Base-by-base conservation (phyloP, 2,113 vertebrate genomes). In the Nestor notabilis region DNA sequence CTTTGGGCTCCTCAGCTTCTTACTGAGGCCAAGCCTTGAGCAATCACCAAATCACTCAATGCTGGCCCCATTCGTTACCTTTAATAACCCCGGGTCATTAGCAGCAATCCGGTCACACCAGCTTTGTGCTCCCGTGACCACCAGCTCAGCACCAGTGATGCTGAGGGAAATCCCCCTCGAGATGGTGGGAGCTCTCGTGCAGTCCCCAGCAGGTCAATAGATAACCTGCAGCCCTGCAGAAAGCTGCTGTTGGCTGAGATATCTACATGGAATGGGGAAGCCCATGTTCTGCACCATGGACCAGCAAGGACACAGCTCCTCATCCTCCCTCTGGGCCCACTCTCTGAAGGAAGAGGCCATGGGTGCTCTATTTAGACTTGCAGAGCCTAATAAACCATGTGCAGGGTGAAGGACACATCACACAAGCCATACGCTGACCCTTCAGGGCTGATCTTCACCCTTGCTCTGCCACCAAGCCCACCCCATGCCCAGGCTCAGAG, bases 211-310 rank as follows among this genome's bases (percentile, higher is more conserved):
- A 60, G 50, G 21, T 35, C 53, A 55, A 16, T 37, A 63, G 56
- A 17, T 20, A 61, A 35, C 41, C 17, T 5, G 1, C 24, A 3
- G 52, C 18, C 39, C 63, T 23, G 29, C 56, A 55, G 72, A 20
- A 44, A 29, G 39, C 12, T 6, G n/a, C 47, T 46, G 17, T 4
- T 18, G 33, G 52, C 17, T 0, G 0, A 37, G 31, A 9, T 2
- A 6, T 13, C 31, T 4, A 10, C 1, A 10, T 0, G 0, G 46
- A 55, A 55, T 0, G 4, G 58, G 52, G 27, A 33, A 24, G 31
- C n/a, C 24, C 4, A 0, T 3, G 1, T 3, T 23, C 28, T 17
- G 63, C 47, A 21, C 61, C 56, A 15, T 0, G 1, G 12, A 0
- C 29, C 69, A 69, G 55, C 5, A 3, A 63, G 8, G 63, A 68